A percentile compares a stretch with the other conserved stretches of the same genome.
Evolutionary conservation across 2,888 invertebrate species (phyloP).

Genomic region (Epinotia ramella): DNA sequence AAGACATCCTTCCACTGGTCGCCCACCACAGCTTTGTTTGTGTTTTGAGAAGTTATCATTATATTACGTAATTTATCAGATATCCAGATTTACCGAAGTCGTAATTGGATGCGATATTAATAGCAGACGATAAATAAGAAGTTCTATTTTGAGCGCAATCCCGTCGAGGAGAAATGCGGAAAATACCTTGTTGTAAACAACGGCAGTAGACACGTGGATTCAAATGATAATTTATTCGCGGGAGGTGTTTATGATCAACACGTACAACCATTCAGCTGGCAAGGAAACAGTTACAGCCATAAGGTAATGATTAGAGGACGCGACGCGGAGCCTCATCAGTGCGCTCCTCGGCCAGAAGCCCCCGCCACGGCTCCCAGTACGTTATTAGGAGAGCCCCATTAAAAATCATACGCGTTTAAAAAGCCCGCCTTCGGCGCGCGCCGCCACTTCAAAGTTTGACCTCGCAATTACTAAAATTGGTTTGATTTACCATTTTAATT

Average conservation of each 20-base stretch:
- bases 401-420: slow-evolving; percentile 75
- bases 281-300: slow-evolving; percentile 46
- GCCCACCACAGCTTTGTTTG: neutral
- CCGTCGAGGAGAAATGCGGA: slow-evolving; percentile 1
- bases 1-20: neutral
- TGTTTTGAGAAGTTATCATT: neutral
- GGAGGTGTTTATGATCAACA: slow-evolving; percentile 16
- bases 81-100: slow-evolving; percentile 13
- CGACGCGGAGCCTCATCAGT: slow-evolving; percentile 42
- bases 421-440: slow-evolving; percentile 67
- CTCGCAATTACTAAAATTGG: slow-evolving; percentile 85
- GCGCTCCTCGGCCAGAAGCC: slow-evolving; percentile 41
- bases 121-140: slow-evolving; percentile 28
- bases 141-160: slow-evolving; percentile 31
- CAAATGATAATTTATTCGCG: slow-evolving; percentile 45
- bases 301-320: slow-evolving; percentile 56
- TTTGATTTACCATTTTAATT: slow-evolving; percentile 86
- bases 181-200: slow-evolving; percentile 22
- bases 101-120: slow-evolving; percentile 31
- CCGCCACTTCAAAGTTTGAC: slow-evolving; percentile 80
- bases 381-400: slow-evolving; percentile 62
- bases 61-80: slow-evolving; percentile 4
- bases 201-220: slow-evolving; percentile 19
- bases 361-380: slow-evolving; percentile 51
- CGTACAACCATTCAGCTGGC: slow-evolving; percentile 29